These are phyloP conservation scores for Mola mola DNA, from an alignment of 2,113 vertebrate species.

Conservation along the genomic window DNA sequence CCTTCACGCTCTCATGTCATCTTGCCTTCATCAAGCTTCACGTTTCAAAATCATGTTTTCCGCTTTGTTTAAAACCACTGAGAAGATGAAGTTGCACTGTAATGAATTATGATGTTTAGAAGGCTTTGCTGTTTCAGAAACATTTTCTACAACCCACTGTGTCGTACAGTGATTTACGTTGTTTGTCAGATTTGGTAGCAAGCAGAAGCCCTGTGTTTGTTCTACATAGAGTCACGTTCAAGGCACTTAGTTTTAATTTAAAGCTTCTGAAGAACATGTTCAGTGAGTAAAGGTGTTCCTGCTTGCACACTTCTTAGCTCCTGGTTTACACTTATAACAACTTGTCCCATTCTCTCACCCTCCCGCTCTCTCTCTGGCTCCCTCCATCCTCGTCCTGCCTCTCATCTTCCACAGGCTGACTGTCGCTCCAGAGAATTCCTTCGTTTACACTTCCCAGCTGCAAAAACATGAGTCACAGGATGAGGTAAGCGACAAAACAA, in stretches of 20 bases:
- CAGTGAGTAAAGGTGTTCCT: neutral
- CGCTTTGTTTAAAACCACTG: too few species aligned
- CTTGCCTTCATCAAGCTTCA: too few species aligned
- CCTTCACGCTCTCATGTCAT: too few species aligned
- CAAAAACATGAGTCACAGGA: conserved; percentile 38
- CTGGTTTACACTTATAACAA: too few species aligned
- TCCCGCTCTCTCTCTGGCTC: conserved; percentile 3
- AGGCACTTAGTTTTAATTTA: conserved; percentile 35
- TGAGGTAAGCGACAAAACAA: conserved; percentile 54
- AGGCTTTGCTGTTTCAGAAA: conserved; percentile 9
- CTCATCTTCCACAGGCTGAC: conserved; percentile 83
- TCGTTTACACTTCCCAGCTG: conserved; percentile 74
- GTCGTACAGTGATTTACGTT: conserved; percentile 17
- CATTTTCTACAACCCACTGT: conserved; percentile 8
- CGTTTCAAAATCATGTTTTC: too few species aligned
- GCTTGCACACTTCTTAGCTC: too few species aligned
- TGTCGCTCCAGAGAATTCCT: conserved; percentile 89
- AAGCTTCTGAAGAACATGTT: conserved; percentile 14
- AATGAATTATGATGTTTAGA: conserved; percentile 1
- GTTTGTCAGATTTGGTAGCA: conserved; percentile 38
- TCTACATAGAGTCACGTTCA: conserved; percentile 23
- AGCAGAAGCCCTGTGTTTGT: conserved; percentile 16
- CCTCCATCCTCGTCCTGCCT: conserved; percentile 1
- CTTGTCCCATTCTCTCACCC: neutral
- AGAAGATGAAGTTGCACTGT: neutral